phyloP scores from a whole-genome alignment of 2,113 vertebrate species.

The Cinclus mexicanus region DNA sequence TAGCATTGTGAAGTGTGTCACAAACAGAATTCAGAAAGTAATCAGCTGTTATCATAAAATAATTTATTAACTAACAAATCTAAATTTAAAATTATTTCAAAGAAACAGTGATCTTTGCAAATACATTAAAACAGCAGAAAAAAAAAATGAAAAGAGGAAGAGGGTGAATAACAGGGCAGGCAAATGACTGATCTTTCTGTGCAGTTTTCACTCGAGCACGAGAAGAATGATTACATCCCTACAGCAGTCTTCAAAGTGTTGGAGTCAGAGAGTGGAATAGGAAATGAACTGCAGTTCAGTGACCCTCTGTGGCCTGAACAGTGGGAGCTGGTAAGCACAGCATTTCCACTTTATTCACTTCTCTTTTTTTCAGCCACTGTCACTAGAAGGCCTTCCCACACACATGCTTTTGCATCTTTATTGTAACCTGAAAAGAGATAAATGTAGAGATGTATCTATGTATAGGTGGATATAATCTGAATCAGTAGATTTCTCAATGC shows the following conservation, averaged over 20 bases:
- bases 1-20: background rate
- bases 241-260: slow-evolving; percentile 66
- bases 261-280: slow-evolving; percentile 62
- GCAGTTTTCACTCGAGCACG: slow-evolving; percentile 44
- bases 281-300: slow-evolving; percentile 72
- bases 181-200: slow-evolving; percentile 59
- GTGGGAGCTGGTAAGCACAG: slow-evolving; percentile 67
- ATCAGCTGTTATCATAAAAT: background rate
- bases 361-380: slow-evolving; percentile 37
- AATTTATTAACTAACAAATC: slow-evolving; percentile 1
- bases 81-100: slow-evolving; percentile 18
- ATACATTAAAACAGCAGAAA: slow-evolving; percentile 25
- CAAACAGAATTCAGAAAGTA: background rate
- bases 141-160: slow-evolving; percentile 36
- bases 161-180: slow-evolving; percentile 43
- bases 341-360: slow-evolving; percentile 67
- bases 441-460: background rate
- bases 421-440: slow-evolving; percentile 34
- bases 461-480: background rate
- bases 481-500: background rate
- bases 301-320: slow-evolving; percentile 69
- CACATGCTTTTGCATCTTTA: background rate
- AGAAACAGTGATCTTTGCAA: background rate
- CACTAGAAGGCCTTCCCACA: slow-evolving; percentile 13
- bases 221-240: slow-evolving; percentile 70